These are phyloP conservation scores for Paguma larvata DNA, from an alignment of 2,797 vertebrate genomes.

Conservation along the genomic window DNA sequence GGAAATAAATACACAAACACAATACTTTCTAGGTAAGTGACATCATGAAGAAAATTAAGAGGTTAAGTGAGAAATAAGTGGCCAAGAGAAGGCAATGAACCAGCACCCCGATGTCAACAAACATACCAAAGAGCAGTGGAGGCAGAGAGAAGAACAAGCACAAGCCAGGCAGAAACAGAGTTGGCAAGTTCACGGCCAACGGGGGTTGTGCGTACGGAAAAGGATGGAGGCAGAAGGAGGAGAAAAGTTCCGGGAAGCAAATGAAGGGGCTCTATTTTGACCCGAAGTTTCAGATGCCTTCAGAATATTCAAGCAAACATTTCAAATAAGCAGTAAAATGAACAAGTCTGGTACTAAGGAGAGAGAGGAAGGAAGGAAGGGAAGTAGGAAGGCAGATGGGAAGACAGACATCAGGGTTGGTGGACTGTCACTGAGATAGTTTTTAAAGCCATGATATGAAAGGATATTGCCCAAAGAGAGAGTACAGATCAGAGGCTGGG, in stretches of 20 bases:
- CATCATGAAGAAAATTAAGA: neutral
- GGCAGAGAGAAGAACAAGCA: neutral
- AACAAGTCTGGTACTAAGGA: neutral
- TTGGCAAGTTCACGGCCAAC: neutral
- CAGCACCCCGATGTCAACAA: neutral
- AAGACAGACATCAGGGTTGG: neutral
- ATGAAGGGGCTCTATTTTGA: neutral
- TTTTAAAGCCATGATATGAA: neutral
- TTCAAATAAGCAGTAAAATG: neutral
- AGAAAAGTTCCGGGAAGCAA: neutral
- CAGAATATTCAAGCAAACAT: neutral
- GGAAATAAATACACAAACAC: neutral
- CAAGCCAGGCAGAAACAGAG: neutral
- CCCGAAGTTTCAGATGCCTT: neutral
- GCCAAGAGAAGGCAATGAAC: neutral
- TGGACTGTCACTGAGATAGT: neutral
- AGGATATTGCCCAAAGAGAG: neutral
- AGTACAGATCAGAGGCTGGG: neutral
- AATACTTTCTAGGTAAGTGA: neutral
- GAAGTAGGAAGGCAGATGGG: neutral
- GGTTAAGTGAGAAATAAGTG: neutral
- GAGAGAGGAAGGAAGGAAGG: too few species aligned
- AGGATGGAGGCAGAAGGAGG: neutral
- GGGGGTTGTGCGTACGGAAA: rapidly evolving
- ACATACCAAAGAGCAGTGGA: neutral